phyloP scores from a whole-genome alignment of 2,113 vertebrate species.

The Passer domesticus region DNA sequence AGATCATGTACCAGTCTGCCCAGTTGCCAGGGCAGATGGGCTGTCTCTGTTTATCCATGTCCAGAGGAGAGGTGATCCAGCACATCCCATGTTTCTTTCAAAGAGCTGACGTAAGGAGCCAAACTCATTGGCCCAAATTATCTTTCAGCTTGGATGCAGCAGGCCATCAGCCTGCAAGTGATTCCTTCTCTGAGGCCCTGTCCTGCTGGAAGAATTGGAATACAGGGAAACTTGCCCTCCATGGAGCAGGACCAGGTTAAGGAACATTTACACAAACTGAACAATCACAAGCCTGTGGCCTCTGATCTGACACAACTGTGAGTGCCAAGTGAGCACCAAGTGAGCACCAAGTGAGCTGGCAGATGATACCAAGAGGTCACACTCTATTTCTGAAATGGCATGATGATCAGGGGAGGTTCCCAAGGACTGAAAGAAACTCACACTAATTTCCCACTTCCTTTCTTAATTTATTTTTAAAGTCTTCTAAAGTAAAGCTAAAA shows the following conservation, averaged over 20 bases:
- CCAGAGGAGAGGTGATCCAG: not conserved
- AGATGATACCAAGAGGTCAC: not conserved
- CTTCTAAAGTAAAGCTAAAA: not conserved
- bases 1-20: not conserved
- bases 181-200: not conserved
- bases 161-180: not conserved
- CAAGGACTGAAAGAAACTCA: not conserved
- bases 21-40: not conserved
- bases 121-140: not conserved
- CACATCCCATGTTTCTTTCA: not conserved
- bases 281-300: not conserved
- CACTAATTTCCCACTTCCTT: not conserved
- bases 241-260: not conserved
- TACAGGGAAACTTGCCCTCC: not conserved
- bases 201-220: not conserved
- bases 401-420: not conserved
- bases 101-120: accelerated
- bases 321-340: not conserved
- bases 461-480: not conserved
- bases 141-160: not conserved
- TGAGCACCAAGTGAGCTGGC: not conserved
- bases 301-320: accelerated
- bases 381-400: not conserved
- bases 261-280: not conserved
- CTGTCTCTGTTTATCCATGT: not conserved